Conservation (phyloP, 1,140 invertebrate genomes). For the Batillaria attramentaria region DNA sequence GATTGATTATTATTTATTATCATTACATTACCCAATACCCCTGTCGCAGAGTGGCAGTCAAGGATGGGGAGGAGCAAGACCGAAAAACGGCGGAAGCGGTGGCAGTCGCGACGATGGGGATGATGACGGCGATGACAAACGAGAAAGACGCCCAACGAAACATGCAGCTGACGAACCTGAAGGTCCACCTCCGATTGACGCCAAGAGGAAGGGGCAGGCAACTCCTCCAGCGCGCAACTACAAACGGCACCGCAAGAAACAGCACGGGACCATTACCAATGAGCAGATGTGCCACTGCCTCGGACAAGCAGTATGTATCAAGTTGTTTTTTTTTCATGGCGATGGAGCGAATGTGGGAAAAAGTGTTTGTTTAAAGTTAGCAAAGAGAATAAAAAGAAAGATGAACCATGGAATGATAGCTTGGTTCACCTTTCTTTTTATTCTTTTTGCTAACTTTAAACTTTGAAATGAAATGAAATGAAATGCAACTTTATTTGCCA, state of each 20-base stretch:
- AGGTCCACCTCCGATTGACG: not conserved
- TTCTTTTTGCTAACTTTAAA: too few species aligned
- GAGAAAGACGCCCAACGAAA: not conserved
- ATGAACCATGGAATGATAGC: too few species aligned
- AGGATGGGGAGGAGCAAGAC: not conserved
- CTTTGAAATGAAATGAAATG: too few species aligned
- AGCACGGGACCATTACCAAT: slow-evolving; percentile 20
- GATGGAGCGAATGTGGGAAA: too few species aligned
- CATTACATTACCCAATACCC: too few species aligned
- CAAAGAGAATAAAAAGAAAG: too few species aligned
- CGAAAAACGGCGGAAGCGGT: not conserved
- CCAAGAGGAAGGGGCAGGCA: not conserved
- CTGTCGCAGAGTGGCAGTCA: too few species aligned
- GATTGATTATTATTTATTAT: too few species aligned
- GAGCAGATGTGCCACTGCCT: slow-evolving; percentile 28
- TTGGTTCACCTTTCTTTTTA: too few species aligned
- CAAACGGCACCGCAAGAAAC: slow-evolving; percentile 29
- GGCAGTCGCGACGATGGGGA: not conserved
- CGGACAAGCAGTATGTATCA: slow-evolving; percentile 24
- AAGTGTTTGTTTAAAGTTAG: too few species aligned
- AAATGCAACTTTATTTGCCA: too few species aligned
- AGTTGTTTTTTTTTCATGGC: too few species aligned
- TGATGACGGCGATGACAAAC: slow-evolving; percentile 3
- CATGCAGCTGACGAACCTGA: not conserved
- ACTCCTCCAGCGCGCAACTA: not conserved